Evolutionary conservation across 2,888 invertebrate species (phyloP).

Genomic region (Drosophila colorata): DNA sequence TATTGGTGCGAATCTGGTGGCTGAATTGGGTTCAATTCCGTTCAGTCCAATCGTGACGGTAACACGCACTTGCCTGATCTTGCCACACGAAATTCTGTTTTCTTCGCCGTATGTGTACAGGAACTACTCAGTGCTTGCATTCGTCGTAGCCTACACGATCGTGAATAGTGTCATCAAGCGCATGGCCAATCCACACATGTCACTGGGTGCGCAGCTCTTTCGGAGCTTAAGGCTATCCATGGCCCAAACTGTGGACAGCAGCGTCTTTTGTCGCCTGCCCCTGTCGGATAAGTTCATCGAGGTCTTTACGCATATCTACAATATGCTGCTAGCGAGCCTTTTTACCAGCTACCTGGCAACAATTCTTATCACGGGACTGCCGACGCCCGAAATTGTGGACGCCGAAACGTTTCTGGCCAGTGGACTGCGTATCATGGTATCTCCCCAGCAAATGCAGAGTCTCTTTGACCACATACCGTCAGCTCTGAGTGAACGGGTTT

Average conservation of each 20-base stretch:
- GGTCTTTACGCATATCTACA: background rate
- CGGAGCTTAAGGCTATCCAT: background rate
- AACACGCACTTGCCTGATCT: constrained; percentile 5
- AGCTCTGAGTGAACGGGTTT: constrained; percentile 11
- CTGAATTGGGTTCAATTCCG: background rate
- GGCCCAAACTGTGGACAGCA: background rate
- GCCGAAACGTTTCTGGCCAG: background rate
- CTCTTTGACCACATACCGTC: constrained; percentile 20
- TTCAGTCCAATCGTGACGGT: constrained; percentile 2
- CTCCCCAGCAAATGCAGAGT: background rate
- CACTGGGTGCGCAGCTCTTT: background rate
- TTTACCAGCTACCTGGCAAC: background rate
- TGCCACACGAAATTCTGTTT: constrained; percentile 1
- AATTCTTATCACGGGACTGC: background rate
- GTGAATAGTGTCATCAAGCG: constrained; percentile 1
- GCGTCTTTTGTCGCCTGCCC: background rate
- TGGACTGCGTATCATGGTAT: constrained; percentile 18
- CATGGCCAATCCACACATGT: background rate
- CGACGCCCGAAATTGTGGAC: constrained; percentile 8
- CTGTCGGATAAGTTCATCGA: constrained; percentile 14
- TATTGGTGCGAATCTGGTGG: constrained; percentile 8
- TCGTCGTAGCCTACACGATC: background rate
- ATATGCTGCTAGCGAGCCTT: background rate
- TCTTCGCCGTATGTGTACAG: background rate
- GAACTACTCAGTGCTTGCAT: background rate